phyloP scores from a whole-genome alignment of 2,113 vertebrate species.

The Merops nubicus region DNA sequence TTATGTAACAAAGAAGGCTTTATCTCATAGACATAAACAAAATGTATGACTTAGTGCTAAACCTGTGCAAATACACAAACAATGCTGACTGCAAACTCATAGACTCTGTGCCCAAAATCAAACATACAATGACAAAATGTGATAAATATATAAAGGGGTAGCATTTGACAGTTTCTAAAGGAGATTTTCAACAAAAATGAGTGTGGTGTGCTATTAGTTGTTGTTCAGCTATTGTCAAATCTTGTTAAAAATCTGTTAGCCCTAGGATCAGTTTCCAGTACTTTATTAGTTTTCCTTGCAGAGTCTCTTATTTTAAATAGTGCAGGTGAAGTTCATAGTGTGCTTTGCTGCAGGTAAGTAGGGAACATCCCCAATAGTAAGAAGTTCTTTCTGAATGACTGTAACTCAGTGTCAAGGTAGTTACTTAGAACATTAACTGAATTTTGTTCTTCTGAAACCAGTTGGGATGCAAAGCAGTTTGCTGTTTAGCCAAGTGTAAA shows the following conservation, averaged over 20 bases:
- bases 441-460: background rate
- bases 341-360: constrained; percentile 12
- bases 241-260: constrained; percentile 9
- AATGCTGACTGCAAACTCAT: background rate
- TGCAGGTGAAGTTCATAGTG: background rate
- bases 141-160: constrained; percentile 29
- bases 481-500: background rate
- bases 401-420: background rate
- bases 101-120: constrained; percentile 20
- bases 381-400: constrained; percentile 20
- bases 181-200: constrained; percentile 45
- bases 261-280: background rate
- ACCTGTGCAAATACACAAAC: constrained; percentile 4
- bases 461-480: background rate
- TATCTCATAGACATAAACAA: constrained; percentile 62
- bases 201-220: background rate
- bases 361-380: background rate
- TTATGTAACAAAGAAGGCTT: constrained; percentile 18
- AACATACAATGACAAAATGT: background rate
- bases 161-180: constrained; percentile 33
- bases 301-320: constrained; percentile 5
- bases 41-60: constrained; percentile 57
- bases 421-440: background rate
- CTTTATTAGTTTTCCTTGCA: background rate
- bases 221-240: constrained; percentile 24